Evolutionary conservation across 2,888 invertebrate genomes (phyloP).

Genomic region (Polydrusus tereticollis): DNA sequence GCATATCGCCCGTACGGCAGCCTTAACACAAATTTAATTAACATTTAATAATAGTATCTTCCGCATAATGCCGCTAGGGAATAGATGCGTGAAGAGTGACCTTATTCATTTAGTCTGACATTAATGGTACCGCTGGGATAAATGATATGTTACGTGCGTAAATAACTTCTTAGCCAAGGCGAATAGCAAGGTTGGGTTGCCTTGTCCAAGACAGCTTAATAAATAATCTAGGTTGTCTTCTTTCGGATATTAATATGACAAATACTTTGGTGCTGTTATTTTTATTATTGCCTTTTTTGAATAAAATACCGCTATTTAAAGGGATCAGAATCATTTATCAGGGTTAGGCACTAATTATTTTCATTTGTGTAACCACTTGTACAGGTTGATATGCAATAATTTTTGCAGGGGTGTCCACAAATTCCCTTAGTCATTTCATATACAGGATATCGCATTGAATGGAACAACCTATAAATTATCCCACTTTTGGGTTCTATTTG

Average conservation of each 20-base stretch:
- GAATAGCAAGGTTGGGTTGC: neutral
- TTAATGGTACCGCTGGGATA: slow-evolving; percentile 1
- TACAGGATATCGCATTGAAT: no score
- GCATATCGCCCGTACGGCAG: no score
- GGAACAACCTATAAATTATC: no score
- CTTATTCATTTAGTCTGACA: slow-evolving; percentile 11
- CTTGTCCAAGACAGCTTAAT: neutral
- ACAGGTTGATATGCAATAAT: no score
- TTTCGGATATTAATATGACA: neutral
- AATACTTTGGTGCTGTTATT: neutral
- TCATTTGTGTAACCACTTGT: no score
- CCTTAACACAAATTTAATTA: neutral
- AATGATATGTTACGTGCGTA: neutral
- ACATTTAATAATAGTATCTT: slow-evolving; percentile 3
- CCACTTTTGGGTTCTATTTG: no score
- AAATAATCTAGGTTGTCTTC: neutral
- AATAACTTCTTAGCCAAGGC: neutral
- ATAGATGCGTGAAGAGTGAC: neutral
- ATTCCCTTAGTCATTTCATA: no score
- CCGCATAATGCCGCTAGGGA: neutral
- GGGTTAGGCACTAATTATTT: no score
- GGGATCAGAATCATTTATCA: no score
- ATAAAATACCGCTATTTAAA: no score
- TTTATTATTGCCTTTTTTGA: no score
- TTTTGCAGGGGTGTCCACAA: no score